Evolutionary conservation across 2,888 invertebrate species (phyloP).

Genomic region (Linnaemya tessellans): DNA sequence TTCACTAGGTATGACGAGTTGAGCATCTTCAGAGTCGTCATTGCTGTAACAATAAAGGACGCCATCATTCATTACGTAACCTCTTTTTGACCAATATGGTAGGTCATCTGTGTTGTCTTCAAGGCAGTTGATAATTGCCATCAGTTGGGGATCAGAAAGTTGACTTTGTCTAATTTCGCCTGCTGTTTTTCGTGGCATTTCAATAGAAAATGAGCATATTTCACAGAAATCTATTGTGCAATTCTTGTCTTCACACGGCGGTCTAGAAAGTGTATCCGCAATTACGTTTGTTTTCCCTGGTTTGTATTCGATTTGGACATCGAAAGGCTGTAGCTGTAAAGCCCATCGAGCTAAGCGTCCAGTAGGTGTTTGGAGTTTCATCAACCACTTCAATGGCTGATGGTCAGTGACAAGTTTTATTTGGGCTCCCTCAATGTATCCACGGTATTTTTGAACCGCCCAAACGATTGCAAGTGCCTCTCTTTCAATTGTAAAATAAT

Average conservation of each 20-base stretch:
- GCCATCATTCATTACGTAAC: slow-evolving; percentile 8
- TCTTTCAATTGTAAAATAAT: slow-evolving; percentile 82
- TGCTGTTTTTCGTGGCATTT: slow-evolving; percentile 29
- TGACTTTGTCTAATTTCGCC: slow-evolving; percentile 37
- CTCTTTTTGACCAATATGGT: slow-evolving; percentile 42
- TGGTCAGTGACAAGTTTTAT: slow-evolving; percentile 79
- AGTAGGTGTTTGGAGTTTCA: slow-evolving; percentile 80
- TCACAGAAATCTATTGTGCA: not conserved
- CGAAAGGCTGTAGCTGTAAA: slow-evolving; percentile 80
- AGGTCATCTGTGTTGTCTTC: slow-evolving; percentile 34
- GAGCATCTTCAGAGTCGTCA: slow-evolving; percentile 43
- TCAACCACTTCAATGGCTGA: too few species aligned
- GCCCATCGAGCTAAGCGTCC: slow-evolving; percentile 83
- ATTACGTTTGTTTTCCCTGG: slow-evolving; percentile 79
- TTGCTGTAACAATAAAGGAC: slow-evolving; percentile 6
- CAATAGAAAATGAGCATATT: slow-evolving; percentile 36
- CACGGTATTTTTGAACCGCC: slow-evolving; percentile 79
- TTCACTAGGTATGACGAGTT: slow-evolving; percentile 11
- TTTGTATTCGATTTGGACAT: slow-evolving; percentile 79
- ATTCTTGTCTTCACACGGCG: slow-evolving; percentile 43
- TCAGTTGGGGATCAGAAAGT: slow-evolving; percentile 29
- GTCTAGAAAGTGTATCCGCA: slow-evolving; percentile 65
- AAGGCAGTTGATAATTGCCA: slow-evolving; percentile 32
- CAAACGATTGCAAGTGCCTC: slow-evolving; percentile 79
- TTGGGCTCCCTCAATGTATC: slow-evolving; percentile 80